Conservation (phyloP, 2,888 invertebrate species). For the Caenorhabditis virilis region DNA sequence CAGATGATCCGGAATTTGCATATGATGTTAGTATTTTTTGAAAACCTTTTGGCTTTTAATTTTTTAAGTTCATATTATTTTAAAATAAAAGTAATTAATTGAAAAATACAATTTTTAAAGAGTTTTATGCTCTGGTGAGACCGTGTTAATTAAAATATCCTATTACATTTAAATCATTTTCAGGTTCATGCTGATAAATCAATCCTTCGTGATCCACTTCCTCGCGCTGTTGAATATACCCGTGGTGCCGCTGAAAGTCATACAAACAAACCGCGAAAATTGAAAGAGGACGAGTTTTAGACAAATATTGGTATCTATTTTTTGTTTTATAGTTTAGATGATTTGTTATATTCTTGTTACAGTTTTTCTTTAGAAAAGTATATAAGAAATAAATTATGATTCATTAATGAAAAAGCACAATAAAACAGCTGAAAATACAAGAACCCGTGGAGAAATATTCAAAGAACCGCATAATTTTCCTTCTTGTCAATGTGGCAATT, state of each 20-base stretch:
- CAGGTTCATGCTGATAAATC: constrained; percentile 43
- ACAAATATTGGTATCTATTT: background rate
- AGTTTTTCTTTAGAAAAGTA: no score
- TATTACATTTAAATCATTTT: constrained; percentile 4
- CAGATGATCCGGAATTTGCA: constrained; percentile 44
- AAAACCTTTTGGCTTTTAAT: no score
- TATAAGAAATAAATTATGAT: background rate
- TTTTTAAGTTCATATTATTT: no score
- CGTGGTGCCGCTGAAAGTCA: constrained; percentile 57
- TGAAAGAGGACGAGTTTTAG: constrained; percentile 59
- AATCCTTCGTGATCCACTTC: constrained; percentile 56
- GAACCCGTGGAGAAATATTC: background rate
- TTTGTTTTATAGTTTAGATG: no score
- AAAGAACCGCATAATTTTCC: constrained; percentile 35
- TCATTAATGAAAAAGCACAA: background rate
- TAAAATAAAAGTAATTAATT: background rate
- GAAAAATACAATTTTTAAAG: background rate
- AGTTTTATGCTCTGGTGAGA: no score
- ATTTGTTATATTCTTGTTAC: no score
- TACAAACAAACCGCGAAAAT: constrained; percentile 55
- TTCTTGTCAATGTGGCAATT: constrained; percentile 39
- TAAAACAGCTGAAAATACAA: background rate
- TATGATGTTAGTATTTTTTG: constrained; percentile 41
- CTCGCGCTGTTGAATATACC: constrained; percentile 48
- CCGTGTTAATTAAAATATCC: no score